Percentiles rank a stretch among this genome's conserved stretches.
Evolutionary conservation across 2,888 invertebrate species (phyloP).

Genomic region (Harmothoe impar): DNA sequence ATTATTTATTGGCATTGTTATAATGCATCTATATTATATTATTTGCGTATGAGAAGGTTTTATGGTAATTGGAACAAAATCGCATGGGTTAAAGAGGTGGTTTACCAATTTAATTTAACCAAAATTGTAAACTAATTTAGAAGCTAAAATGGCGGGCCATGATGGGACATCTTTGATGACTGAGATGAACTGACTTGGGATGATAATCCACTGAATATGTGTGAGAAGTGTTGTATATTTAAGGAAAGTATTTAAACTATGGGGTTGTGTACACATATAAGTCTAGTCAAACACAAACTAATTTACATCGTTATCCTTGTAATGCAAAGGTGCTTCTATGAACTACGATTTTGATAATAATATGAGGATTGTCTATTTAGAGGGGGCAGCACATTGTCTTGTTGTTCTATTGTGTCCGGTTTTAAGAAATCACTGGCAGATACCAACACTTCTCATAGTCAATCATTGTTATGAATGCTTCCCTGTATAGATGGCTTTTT

Average conservation of each 20-base stretch:
- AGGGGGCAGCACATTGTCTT: neutral
- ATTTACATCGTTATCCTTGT: neutral
- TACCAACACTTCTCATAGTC: neutral
- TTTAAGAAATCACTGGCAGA: slow-evolving; percentile 22
- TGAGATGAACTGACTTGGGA: neutral
- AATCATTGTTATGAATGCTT: neutral
- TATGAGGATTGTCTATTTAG: neutral
- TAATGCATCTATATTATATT: neutral
- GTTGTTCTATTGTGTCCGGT: neutral
- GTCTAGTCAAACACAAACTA: slow-evolving; percentile 27
- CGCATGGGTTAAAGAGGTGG: neutral
- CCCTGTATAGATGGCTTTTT: slow-evolving; percentile 12
- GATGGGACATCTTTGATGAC: neutral
- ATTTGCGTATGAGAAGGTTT: neutral
- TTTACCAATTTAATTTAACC: neutral
- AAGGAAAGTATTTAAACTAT: no score
- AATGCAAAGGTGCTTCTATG: slow-evolving; percentile 18
- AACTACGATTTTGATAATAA: neutral
- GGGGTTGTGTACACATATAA: neutral
- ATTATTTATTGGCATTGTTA: slow-evolving; percentile 34
- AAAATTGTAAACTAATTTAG: neutral
- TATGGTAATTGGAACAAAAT: no score
- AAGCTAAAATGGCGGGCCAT: neutral
- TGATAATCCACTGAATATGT: neutral
- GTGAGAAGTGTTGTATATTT: neutral